Evolutionary conservation across 2,113 vertebrate species (phyloP), one percentile per base, ranked within the genome.

Genomic region (Megaceryle torquata): DNA sequence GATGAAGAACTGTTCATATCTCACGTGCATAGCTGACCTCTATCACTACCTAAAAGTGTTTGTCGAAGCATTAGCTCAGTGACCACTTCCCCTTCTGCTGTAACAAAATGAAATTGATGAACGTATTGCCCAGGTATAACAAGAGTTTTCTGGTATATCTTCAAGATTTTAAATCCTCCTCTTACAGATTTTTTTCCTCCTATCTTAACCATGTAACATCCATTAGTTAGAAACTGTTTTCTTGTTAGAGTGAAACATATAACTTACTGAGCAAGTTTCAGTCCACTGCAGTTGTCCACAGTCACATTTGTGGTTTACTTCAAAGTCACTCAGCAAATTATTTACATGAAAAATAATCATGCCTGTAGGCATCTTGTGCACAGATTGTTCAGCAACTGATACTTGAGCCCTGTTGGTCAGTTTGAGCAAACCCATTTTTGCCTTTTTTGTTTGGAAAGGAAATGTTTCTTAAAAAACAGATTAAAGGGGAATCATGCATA

Each of bases 401-500:
- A 72, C 28, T 89, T 65, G 35, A 82, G 48, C 44, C 37, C 41
- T 79, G 83, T 84, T 94, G 95, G 95, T 96, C 95, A 95, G 93
- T 94, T 93, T 65, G 70, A 92, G 53, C 44, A 89, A 63, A 91
- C 28, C 25, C 1, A 54, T 82, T 94, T 95, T 78, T 93, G 79
- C 78, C 39, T 63, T 59, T 50, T 76, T 83, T 71, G 82, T 89
- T 93, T 53, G 22, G 3, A 79, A 93, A 64, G 64, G 53, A 93
- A 91, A 89, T 51, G 50, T 48, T 84, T 92, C 69, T 91, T 67
- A 46, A 81, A 60, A 83, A 85, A 29, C 88, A 94, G 95, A 94
- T 94, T 96, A 96, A 94, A 96, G 92, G 92, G 91, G 86, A 95
- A 91, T 95, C 86, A 94, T 97, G 88, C 96, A 96, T 95, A 95